Evolutionary conservation across 2,113 vertebrate genomes (phyloP), one percentile per base, ranked within the genome.

Genomic region (Solea senegalensis): DNA sequence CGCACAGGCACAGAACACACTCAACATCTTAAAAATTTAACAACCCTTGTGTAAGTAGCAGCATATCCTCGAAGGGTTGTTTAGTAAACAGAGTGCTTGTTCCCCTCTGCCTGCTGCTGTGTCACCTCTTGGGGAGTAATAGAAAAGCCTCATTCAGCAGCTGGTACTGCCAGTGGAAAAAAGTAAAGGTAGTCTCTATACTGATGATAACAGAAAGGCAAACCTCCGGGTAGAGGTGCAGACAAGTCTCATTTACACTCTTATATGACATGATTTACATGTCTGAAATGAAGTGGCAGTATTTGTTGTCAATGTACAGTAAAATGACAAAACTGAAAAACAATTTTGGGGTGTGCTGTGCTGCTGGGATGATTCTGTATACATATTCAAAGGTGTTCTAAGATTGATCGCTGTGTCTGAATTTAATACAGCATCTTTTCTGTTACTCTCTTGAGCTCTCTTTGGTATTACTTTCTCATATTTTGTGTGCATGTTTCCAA

Each of bases 81-180:
- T 86, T 58, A 58, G 79, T 80, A 82, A 85, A 84, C 81, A 85
- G n/a, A 53, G 44, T 54, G 52, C 62, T 46, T 27, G 27, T 56
- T 56, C 76, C 45, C 68, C 48, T 66, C 69, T 44, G 58, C 62
- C 60, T 73, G 66, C 53, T 87, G 78, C 71, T 77, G 61, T 84
- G 65, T 79, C 76, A 74, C 80, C 51, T 70, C 49, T 61, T 65
- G 69, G 78, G 65, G 63, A 76, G 49, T 11, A 15, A 57, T 60
- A 54, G 65, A 84, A 79, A 76, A 71, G 69, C n/a, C 56, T 80
- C 62, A 66, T 61, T 81, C 68, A 74, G 46, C 60, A 83, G 44
- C 61, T 11, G 5, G 49, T 6, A 15, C 62, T 65, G 67, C 70
- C 72, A 74, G 63, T 78, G 60, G 78, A 83, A 76, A 72, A 72